Evolutionary conservation across 2,113 vertebrate species (phyloP).

Genomic region (Cisticola juncidis): DNA sequence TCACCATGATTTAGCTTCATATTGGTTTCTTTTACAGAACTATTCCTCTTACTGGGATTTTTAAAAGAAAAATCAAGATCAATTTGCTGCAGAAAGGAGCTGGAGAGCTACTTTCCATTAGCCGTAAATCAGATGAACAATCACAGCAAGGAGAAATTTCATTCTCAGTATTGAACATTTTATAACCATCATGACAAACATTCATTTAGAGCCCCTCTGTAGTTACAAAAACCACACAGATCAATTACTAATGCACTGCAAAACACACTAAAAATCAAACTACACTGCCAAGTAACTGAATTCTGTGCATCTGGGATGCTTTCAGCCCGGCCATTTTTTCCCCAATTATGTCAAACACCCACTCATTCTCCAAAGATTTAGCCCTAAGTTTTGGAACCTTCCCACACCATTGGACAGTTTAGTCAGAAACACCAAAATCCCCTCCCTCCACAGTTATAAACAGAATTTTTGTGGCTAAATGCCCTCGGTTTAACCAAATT

Average conservation of each 20-base stretch:
- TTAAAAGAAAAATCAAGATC: not conserved
- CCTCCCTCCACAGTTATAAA: not conserved
- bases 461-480: not conserved
- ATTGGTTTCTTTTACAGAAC: not conserved
- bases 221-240: slow-evolving; percentile 30
- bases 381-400: not conserved
- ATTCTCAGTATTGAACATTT: slow-evolving; percentile 32
- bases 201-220: slow-evolving; percentile 9
- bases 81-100: not conserved
- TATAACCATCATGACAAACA: slow-evolving; percentile 33
- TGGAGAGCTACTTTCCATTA: slow-evolving; percentile 18
- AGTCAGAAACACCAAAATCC: not conserved
- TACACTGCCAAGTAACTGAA: not conserved
- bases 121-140: not conserved
- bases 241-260: slow-evolving; percentile 46
- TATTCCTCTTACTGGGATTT: not conserved
- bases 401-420: not conserved
- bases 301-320: slow-evolving; percentile 10
- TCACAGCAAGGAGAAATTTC: slow-evolving; percentile 42
- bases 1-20: not conserved
- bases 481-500: not conserved
- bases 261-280: slow-evolving; percentile 41
- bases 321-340: slow-evolving; percentile 19
- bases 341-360: not conserved
- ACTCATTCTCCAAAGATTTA: not conserved